Conservation (phyloP, 1,140 invertebrate species). For the Anadara kagoshimensis region DNA sequence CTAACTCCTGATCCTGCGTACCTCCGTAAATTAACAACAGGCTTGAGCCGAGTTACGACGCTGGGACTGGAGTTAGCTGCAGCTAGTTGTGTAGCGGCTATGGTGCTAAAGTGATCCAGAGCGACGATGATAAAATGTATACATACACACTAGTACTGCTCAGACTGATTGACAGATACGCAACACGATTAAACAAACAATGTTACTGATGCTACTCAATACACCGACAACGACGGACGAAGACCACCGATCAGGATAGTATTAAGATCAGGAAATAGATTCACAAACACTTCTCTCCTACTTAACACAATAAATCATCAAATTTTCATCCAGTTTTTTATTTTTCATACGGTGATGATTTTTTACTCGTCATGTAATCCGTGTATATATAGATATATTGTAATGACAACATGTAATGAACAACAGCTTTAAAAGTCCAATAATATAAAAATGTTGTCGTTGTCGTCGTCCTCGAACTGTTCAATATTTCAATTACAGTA, state of each 20-base stretch:
- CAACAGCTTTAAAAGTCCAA: slow-evolving; percentile 20
- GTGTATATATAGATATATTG: no score
- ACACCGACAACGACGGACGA: neutral
- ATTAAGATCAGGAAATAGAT: no score
- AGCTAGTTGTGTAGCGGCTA: slow-evolving; percentile 42
- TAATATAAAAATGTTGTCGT: neutral
- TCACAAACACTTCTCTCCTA: no score
- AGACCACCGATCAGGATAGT: no score
- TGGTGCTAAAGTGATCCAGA: slow-evolving; percentile 48
- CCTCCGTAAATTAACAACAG: slow-evolving; percentile 36
- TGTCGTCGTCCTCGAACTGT: neutral
- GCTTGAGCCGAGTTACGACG: slow-evolving; percentile 45
- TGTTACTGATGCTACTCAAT: no score
- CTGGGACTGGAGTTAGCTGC: slow-evolving; percentile 44
- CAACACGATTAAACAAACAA: no score
- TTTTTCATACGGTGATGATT: no score
- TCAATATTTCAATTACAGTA: slow-evolving; percentile 27
- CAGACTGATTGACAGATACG: no score
- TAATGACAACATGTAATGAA: neutral
- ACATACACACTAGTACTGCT: neutral
- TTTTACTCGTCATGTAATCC: no score
- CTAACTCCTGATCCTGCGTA: slow-evolving; percentile 47
- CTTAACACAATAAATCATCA: no score
- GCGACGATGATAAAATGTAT: slow-evolving; percentile 15
- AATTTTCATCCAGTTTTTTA: no score